Percentiles rank a stretch among this genome's conserved stretches.
Conservation (phyloP, 2,888 invertebrate species). For the Euproctis similis region DNA sequence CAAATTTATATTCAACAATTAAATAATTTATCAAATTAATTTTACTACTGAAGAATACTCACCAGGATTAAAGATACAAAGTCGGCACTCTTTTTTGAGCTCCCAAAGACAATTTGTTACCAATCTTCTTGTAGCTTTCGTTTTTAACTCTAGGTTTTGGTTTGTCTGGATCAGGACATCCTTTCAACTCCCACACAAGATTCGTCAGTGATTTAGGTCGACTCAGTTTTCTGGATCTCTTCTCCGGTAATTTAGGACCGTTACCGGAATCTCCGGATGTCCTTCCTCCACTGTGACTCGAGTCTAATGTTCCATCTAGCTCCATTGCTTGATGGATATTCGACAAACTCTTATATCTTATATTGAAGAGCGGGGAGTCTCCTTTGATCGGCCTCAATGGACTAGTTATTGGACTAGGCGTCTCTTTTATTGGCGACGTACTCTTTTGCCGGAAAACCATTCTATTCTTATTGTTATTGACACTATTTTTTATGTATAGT, state of each 20-base stretch:
- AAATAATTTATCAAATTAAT: no score
- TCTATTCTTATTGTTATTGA: slow-evolving; percentile 78
- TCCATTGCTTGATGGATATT: slow-evolving; percentile 85
- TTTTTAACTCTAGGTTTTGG: slow-evolving; percentile 69
- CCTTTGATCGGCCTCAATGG: slow-evolving; percentile 76
- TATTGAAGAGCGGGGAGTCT: slow-evolving; percentile 85
- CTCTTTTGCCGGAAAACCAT: slow-evolving; percentile 82
- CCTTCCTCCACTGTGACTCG: slow-evolving; percentile 90
- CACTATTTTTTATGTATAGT: slow-evolving; percentile 85
- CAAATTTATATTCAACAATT: no score
- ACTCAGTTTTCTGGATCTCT: slow-evolving; percentile 86
- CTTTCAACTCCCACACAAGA: slow-evolving; percentile 86
- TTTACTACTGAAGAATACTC: no score
- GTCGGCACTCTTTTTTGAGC: slow-evolving; percentile 76
- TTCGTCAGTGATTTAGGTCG: slow-evolving; percentile 91
- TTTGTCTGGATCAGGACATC: slow-evolving; percentile 63
- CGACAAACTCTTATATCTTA: slow-evolving; percentile 81
- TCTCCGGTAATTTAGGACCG: slow-evolving; percentile 87
- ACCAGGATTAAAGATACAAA: slow-evolving; percentile 70
- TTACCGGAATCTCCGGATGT: slow-evolving; percentile 89
- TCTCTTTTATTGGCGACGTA: slow-evolving; percentile 82
- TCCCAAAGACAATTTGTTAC: slow-evolving; percentile 68
- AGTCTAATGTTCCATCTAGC: slow-evolving; percentile 89
- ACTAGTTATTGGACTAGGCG: slow-evolving; percentile 77
- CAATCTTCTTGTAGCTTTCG: slow-evolving; percentile 70